phyloP scores from a whole-genome alignment of 2,797 vertebrate species.

The Chromis chromis region DNA sequence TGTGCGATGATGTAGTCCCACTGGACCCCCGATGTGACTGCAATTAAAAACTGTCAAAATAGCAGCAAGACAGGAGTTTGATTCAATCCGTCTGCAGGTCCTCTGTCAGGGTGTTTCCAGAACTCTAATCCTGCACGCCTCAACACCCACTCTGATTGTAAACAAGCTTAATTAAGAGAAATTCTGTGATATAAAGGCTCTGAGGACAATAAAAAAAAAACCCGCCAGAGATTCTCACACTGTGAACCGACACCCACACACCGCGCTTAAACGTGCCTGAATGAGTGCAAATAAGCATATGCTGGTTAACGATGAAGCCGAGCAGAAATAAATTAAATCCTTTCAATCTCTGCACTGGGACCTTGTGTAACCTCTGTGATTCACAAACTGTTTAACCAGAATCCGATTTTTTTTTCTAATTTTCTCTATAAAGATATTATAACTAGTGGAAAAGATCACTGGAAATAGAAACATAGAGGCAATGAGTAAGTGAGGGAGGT shows the following conservation, averaged over 20 bases:
- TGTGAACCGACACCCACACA: constrained; percentile 13
- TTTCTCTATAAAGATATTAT: constrained; percentile 2
- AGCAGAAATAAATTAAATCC: constrained; percentile 24
- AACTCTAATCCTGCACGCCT: constrained; percentile 2
- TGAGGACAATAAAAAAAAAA: constrained; percentile 10
- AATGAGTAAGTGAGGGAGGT: not conserved
- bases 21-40: constrained; percentile 5
- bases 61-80: constrained; percentile 32
- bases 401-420: not conserved
- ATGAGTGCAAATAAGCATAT: constrained; percentile 4
- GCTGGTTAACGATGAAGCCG: constrained; percentile 4
- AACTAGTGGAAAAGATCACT: constrained; percentile 15
- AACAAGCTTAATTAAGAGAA: constrained; percentile 55
- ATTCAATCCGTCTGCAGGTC: constrained; percentile 42
- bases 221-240: not conserved
- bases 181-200: constrained; percentile 1
- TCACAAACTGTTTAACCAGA: not conserved
- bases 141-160: constrained; percentile 24
- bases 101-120: constrained; percentile 18
- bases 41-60: constrained; percentile 65
- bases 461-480: not conserved
- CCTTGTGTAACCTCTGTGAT: not conserved
- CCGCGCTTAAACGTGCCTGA: not conserved
- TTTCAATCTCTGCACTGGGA: constrained; percentile 8
- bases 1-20: constrained; percentile 41